phyloP scores from a whole-genome alignment of 2,113 vertebrate species.

The Condylura cristata region DNA sequence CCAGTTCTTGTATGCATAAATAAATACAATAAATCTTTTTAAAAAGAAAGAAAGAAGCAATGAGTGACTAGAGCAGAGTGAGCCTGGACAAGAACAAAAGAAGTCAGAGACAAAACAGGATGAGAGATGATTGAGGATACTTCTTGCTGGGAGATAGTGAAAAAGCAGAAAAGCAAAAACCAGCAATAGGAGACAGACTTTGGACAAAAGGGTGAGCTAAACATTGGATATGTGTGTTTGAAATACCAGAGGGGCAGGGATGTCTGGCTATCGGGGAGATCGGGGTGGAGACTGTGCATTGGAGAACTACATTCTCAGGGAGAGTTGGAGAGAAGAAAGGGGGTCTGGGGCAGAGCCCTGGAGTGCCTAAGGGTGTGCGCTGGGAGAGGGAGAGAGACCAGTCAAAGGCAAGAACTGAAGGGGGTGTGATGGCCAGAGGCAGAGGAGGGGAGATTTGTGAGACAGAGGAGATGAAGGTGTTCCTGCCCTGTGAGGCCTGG shows the following conservation, averaged over 20 bases:
- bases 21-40: too few species aligned
- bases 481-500: not conserved
- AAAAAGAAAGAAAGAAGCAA: too few species aligned
- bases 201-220: not conserved
- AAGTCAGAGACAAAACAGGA: not conserved
- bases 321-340: not conserved
- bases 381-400: not conserved
- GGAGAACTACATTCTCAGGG: not conserved
- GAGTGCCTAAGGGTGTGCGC: not conserved
- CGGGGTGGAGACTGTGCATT: not conserved
- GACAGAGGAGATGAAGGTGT: not conserved
- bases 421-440: not conserved
- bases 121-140: not conserved
- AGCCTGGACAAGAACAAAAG: not conserved
- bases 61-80: not conserved
- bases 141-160: not conserved
- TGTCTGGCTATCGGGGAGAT: not conserved
- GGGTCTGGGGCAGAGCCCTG: not conserved
- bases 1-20: too few species aligned
- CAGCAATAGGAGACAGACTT: not conserved
- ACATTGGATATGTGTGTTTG: not conserved
- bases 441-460: not conserved
- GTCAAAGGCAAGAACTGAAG: not conserved
- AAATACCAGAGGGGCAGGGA: not conserved
- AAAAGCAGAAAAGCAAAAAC: not conserved